A percentile compares a stretch with the other conserved stretches of the same genome.
Evolutionary conservation across 1,140 invertebrate genomes (phyloP).

Genomic region (Helicorthomorpha holstii): DNA sequence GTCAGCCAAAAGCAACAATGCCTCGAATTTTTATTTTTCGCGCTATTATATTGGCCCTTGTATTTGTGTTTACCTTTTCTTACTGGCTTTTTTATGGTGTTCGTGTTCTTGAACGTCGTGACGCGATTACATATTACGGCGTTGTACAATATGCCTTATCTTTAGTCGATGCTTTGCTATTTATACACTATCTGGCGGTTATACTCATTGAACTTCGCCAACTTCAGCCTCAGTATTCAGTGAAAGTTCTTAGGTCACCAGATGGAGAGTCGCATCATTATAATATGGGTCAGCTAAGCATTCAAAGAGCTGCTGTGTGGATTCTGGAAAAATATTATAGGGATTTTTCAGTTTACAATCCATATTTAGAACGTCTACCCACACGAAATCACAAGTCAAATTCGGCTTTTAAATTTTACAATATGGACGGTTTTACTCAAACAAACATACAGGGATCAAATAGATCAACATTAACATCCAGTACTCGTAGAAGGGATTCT

Average conservation of each 20-base stretch:
- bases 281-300: constrained; percentile 75
- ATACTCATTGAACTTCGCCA: constrained; percentile 83
- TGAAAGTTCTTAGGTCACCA: constrained; percentile 81
- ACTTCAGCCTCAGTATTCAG: constrained; percentile 68
- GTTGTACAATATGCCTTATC: constrained; percentile 79
- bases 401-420: constrained; percentile 84
- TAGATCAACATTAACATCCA: constrained; percentile 46
- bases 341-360: constrained; percentile 92
- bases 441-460: constrained; percentile 30
- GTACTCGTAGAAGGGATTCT: constrained; percentile 49
- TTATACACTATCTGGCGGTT: constrained; percentile 87
- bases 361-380: constrained; percentile 78
- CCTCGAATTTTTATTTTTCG: constrained; percentile 84
- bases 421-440: constrained; percentile 56
- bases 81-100: constrained; percentile 97
- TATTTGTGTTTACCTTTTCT: constrained; percentile 82
- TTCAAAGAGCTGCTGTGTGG: constrained; percentile 87
- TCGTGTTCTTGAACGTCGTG: constrained; percentile 41
- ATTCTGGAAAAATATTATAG: constrained; percentile 88
- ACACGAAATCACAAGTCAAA: constrained; percentile 25
- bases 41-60: constrained; percentile 65
- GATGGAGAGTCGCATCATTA: constrained; percentile 61
- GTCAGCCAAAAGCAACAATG: constrained; percentile 63
- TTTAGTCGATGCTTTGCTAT: constrained; percentile 78
- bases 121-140: constrained; percentile 25